These are phyloP conservation scores for Pachypsylla venusta DNA, from an alignment of 1,140 invertebrate species.

Conservation along the genomic window DNA sequence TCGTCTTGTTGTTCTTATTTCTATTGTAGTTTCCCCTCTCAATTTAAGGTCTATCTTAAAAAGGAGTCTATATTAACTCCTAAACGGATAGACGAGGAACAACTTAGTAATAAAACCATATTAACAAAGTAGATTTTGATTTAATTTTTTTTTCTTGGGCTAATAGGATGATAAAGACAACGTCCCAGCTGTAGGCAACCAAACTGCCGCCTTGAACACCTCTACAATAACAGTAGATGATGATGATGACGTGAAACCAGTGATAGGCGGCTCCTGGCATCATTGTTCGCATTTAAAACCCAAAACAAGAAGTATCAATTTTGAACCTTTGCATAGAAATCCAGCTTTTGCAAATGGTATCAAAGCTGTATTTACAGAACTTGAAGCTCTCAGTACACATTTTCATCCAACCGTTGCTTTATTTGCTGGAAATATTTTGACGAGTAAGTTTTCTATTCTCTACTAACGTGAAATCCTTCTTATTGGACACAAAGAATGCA, in stretches of 20 bases:
- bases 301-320: slow-evolving; percentile 30
- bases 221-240: slow-evolving; percentile 1
- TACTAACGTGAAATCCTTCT: neutral
- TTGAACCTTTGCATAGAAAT: slow-evolving; percentile 63
- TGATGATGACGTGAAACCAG: slow-evolving; percentile 12
- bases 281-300: slow-evolving; percentile 1
- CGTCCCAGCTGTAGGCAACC: neutral
- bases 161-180: slow-evolving; percentile 1
- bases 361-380: slow-evolving; percentile 49
- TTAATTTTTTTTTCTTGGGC: neutral
- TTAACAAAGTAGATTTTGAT: no score
- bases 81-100: no score
- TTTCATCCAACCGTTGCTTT: slow-evolving; percentile 83
- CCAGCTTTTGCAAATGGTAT: slow-evolving; percentile 65
- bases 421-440: slow-evolving; percentile 69
- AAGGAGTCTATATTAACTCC: no score
- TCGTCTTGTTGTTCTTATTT: no score
- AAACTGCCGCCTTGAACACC: neutral
- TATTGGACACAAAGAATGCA: no score
- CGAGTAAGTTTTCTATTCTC: slow-evolving; percentile 37
- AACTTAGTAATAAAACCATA: no score
- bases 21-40: no score
- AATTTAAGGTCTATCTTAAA: no score
- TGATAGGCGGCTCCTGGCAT: slow-evolving; percentile 17
- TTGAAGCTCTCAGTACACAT: slow-evolving; percentile 41